Evolutionary conservation across 2,888 invertebrate species (phyloP), one percentile per base, ranked within the genome.

Genomic region (Ochropleura plecta): DNA sequence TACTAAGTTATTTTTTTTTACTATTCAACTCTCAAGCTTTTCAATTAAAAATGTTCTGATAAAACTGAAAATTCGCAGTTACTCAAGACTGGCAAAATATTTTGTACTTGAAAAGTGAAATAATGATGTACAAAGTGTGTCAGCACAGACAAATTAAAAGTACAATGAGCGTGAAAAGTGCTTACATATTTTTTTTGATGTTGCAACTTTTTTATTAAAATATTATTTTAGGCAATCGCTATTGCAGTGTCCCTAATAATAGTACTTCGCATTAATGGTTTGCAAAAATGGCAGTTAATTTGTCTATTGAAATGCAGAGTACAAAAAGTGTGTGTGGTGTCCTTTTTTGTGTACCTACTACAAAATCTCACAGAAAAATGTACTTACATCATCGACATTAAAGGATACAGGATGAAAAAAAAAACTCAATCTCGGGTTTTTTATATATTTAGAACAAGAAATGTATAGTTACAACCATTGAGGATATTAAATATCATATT

Each of bases 401-500:
- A 12, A 76, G 76, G 83, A 70, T 20, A 60, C 18, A 78, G 78
- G 79, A 70, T 75, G 20, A 77, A 92, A 72, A 92, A 89, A 90
- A 91, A 90, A 87, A 84, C 80, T 82, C 73, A 73, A 79, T 92
- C 16, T 90, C 91, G 94, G 93, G 94, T 95, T 95, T 95, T 96
- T 96, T 96, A 96, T 96, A 96, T 96, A 96, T 96, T 96, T 96
- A 96, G 96, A 96, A 96, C 96, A 96, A 96, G 96, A 96, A 96
- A 96, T 96, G 96, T 96, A 96, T 96, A 96, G 95, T 96, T 96
- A 96, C 96, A 96, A 96, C 96, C 96, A 96, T 96, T 94, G 96
- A 96, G 95, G 96, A 96, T 96, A 96, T 96, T 96, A 96, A 95
- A 96, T 96, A 96, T 96, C 96, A 94, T 96, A 96, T 96, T 96